Evolutionary conservation across 2,113 vertebrate species (phyloP).

Genomic region (Stigmatopora argus): DNA sequence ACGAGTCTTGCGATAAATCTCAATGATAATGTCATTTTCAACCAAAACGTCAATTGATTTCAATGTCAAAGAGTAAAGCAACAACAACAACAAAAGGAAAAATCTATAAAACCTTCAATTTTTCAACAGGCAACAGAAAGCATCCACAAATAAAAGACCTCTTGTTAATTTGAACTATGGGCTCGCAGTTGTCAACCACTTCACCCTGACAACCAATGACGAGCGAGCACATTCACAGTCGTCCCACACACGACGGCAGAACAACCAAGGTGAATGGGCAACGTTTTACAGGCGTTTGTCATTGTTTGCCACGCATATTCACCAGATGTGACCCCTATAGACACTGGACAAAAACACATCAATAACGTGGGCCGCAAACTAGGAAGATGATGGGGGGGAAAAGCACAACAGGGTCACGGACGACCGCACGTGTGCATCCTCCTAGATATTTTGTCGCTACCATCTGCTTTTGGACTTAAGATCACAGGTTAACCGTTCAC

Average conservation of each 20-base stretch:
- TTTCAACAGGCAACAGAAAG: neutral
- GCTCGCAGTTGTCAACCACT: conserved; percentile 4
- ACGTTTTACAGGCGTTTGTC: conserved; percentile 25
- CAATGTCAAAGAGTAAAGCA: neutral
- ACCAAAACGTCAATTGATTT: neutral
- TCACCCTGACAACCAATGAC: neutral
- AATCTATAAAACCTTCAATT: neutral
- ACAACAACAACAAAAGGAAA: neutral
- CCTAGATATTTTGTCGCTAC: conserved; percentile 1
- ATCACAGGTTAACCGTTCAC: conserved; percentile 9
- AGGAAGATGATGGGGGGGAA: conserved; percentile 9
- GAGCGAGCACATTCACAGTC: neutral
- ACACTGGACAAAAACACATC: conserved; percentile 14
- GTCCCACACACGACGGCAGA: conserved; percentile 35
- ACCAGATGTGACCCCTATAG: conserved; percentile 20
- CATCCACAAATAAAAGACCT: neutral
- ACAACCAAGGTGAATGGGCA: conserved; percentile 30
- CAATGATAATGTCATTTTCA: neutral
- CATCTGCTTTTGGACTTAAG: conserved; percentile 17
- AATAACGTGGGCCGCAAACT: neutral
- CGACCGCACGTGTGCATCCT: neutral
- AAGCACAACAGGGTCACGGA: neutral
- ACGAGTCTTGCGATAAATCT: neutral
- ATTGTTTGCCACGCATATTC: conserved; percentile 30
- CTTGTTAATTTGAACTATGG: conserved; percentile 17